Evolutionary conservation across 2,888 invertebrate genomes (phyloP), one percentile per base, ranked within the genome.

Genomic region (Clanis bilineata): DNA sequence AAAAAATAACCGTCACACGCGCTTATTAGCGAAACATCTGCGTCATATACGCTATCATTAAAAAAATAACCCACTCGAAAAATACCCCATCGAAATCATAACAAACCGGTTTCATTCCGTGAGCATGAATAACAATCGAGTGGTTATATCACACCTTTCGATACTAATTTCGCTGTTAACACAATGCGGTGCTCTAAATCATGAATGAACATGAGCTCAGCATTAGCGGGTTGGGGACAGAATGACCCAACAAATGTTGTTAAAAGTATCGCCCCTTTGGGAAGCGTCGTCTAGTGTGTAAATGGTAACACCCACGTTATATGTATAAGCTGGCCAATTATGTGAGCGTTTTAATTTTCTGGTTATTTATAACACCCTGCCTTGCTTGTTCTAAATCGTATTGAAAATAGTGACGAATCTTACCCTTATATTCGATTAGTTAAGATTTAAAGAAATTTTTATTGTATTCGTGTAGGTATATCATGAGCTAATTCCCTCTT

Each of bases 71-170:
- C 79, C 77, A 80, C 83, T 85, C 74, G 70, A 76, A 72, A 70
- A 77, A 76, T 78, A 79, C 82, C 80, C 75, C 79, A 79, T 38
- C 78, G 80, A 80, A 83, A 81, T 79, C 83, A 81, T 76, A 82
- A 79, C 77, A 65, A 74, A 82, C 86, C 77, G 82, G 83, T 84
- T 84, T 74, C 69, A 79, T 80, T 83, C 70, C 86, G 83, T 85
- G 85, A 74, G 69, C 77, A 77, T 84, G 86, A 88, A 88, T 88
- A 82, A 76, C 69, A 71, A 73, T 83, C 66, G 82, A 85, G 86
- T 80, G 78, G 79, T 82, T 85, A 83, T 77, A 72, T 86, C 80
- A 80, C 91, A 91, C 91, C 91, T 90, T 90, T 88, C 80, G 74
- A 77, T 83, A 84, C 87, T 90, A 90, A 91, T 90, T 88, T 88